Percentiles rank a stretch among this genome's conserved stretches.
Conservation (phyloP, 2,113 vertebrate species). For the Malaclemys terrapin region DNA sequence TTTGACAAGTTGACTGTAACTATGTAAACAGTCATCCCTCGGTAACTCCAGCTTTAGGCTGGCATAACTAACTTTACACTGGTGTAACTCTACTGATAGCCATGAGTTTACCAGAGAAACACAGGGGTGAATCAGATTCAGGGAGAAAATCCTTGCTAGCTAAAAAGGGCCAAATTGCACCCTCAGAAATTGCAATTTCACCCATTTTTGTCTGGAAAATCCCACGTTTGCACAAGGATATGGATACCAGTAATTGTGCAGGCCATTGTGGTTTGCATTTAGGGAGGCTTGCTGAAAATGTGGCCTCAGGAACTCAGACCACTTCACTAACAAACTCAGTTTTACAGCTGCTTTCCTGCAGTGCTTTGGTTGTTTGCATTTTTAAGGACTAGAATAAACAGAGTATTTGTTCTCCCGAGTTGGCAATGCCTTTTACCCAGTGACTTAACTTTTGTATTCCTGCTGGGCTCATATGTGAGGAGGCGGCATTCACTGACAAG, state of each 20-base stretch:
- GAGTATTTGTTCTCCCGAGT: conserved; percentile 24
- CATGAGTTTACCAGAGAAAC: not conserved
- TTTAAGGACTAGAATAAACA: conserved; percentile 24
- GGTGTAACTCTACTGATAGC: conserved; percentile 15
- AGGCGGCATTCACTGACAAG: conserved; percentile 24
- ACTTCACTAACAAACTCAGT: not conserved
- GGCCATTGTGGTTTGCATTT: not conserved
- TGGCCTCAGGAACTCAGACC: not conserved
- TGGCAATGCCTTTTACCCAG: conserved; percentile 7
- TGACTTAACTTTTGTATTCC: conserved; percentile 37
- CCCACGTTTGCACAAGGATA: not conserved
- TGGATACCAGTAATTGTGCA: not conserved
- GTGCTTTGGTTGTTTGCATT: not conserved
- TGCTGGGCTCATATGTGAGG: not conserved
- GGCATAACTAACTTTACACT: not conserved
- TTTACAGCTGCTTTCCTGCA: not conserved
- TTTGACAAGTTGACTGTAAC: conserved; percentile 17
- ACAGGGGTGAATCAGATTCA: not conserved
- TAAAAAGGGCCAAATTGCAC: not conserved
- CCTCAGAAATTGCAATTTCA: not conserved
- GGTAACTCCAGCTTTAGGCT: not conserved
- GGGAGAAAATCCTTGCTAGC: not conserved
- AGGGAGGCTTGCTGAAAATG: not conserved
- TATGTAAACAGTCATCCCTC: not conserved
- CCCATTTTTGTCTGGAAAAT: not conserved